Conservation (phyloP, 2,888 invertebrate genomes). For the Hetaerina titia region DNA sequence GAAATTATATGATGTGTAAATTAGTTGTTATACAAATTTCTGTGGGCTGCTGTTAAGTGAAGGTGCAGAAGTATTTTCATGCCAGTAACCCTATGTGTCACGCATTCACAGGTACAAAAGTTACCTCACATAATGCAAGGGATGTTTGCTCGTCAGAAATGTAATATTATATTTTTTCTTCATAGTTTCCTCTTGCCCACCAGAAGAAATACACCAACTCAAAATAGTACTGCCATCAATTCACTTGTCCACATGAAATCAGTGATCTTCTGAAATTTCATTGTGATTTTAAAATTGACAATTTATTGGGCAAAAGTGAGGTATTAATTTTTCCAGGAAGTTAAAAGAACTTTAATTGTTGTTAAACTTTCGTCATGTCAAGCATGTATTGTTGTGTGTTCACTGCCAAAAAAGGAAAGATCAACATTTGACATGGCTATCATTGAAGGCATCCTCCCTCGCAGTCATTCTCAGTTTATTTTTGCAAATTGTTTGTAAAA, state of each 20-base stretch:
- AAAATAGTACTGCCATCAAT: conserved; percentile 56
- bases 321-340: conserved; percentile 63
- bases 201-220: conserved; percentile 50
- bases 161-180: conserved; percentile 66
- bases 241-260: conserved; percentile 54
- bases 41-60: conserved; percentile 65
- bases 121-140: conserved; percentile 67
- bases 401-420: conserved; percentile 64
- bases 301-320: conserved; percentile 65
- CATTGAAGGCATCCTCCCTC: conserved; percentile 60
- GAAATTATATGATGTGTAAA: conserved; percentile 66
- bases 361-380: conserved; percentile 64
- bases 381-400: conserved; percentile 63
- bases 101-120: conserved; percentile 67
- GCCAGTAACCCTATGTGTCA: conserved; percentile 65
- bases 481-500: conserved; percentile 66
- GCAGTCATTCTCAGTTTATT: conserved; percentile 67
- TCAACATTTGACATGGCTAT: conserved; percentile 64
- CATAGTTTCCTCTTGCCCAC: conserved; percentile 67
- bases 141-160: conserved; percentile 60
- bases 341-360: conserved; percentile 60
- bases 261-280: conserved; percentile 52
- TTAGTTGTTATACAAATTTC: conserved; percentile 63
- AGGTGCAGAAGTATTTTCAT: conserved; percentile 66
- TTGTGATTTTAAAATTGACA: conserved; percentile 47